A percentile compares a stretch with the other conserved stretches of the same genome.
These are phyloP conservation scores for Lycaon pictus DNA, from an alignment of 2,113 vertebrate genomes.

Conservation along the genomic window DNA sequence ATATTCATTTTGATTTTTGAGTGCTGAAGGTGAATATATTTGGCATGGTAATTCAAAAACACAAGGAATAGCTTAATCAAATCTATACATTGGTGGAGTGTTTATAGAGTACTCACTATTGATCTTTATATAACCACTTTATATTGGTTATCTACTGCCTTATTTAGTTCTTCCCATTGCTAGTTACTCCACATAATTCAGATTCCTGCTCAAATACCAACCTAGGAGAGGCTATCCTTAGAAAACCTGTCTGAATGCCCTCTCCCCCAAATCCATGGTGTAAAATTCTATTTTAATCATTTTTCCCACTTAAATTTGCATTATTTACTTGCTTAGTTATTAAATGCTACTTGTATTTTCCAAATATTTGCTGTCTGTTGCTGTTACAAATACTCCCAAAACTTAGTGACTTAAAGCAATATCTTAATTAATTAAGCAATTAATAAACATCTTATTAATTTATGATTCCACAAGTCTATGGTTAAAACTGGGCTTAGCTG, in stretches of 20 bases:
- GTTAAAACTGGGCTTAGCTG: not conserved
- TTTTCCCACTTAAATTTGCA: not conserved
- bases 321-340: not conserved
- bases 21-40: not conserved
- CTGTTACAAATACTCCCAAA: not conserved
- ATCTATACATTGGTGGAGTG: not conserved
- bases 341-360: not conserved
- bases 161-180: not conserved
- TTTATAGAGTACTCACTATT: not conserved
- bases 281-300: not conserved
- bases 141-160: not conserved
- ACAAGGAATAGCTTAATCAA: not conserved
- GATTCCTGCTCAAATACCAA: not conserved
- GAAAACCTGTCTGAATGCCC: not conserved
- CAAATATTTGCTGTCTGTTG: not conserved
- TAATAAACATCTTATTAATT: too few relatives aligned
- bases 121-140: not conserved
- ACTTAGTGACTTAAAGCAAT: not conserved
- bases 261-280: not conserved
- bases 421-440: too few relatives aligned
- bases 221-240: not conserved
- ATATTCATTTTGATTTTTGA: not conserved
- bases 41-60: not conserved
- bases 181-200: not conserved
- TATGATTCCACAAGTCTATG: not conserved